A percentile compares a stretch with the other conserved stretches of the same genome.
These are phyloP conservation scores for Grus americana DNA, from an alignment of 2,113 vertebrate species.

Conservation along the genomic window DNA sequence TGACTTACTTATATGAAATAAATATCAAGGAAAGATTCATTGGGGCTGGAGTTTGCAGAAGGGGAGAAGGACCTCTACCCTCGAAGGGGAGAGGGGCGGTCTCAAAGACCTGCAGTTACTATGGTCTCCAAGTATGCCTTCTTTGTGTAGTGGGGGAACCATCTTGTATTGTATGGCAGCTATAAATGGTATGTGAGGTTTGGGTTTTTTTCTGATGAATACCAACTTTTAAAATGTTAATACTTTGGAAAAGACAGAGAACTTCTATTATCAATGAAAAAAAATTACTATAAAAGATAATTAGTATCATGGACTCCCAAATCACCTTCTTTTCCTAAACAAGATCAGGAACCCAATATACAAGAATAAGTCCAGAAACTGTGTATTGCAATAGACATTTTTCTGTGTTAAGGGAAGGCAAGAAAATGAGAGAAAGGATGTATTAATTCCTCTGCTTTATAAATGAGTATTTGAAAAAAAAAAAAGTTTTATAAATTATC, in stretches of 20 bases:
- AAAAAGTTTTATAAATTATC: background rate
- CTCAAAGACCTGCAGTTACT: background rate
- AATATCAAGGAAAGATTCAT: background rate
- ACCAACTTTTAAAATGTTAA: background rate
- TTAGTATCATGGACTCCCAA: background rate
- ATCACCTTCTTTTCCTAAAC: background rate
- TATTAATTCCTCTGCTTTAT: background rate
- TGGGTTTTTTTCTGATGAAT: background rate
- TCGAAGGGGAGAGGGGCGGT: accelerated
- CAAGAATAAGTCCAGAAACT: background rate
- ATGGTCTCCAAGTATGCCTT: background rate
- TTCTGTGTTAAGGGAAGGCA: background rate
- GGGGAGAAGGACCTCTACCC: background rate
- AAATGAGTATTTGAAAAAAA: background rate
- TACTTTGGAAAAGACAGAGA: background rate
- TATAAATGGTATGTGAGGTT: background rate
- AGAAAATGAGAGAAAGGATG: background rate
- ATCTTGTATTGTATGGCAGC: accelerated
- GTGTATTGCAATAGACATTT: background rate
- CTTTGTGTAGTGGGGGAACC: background rate
- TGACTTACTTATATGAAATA: background rate
- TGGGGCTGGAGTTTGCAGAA: background rate
- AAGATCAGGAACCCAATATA: background rate
- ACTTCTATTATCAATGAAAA: background rate
- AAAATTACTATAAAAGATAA: background rate